Percentiles rank a stretch among this genome's conserved stretches.
Evolutionary conservation across 2,888 invertebrate genomes (phyloP).

Genomic region (Acronicta aceris): DNA sequence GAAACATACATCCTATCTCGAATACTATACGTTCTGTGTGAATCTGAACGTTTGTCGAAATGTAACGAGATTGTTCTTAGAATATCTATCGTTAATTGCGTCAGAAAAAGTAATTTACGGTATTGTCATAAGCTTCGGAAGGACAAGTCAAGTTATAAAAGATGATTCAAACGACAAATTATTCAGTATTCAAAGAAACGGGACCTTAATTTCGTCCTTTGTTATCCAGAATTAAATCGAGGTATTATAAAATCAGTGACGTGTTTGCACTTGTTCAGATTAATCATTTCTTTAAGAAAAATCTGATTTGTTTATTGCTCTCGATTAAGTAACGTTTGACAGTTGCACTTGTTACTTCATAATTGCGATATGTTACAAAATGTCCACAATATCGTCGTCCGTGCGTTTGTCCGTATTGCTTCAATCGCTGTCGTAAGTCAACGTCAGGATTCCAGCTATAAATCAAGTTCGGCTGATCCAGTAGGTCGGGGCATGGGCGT

Average conservation of each 20-base stretch:
- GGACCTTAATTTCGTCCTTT: not conserved
- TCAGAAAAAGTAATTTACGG: not conserved
- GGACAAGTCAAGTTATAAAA: not conserved
- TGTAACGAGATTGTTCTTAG: not conserved
- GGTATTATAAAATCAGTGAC: slow-evolving; percentile 4
- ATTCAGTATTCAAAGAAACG: not conserved
- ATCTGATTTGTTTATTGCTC: slow-evolving; percentile 24
- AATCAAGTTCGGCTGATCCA: slow-evolving; percentile 48
- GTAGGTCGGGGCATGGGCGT: slow-evolving; percentile 20
- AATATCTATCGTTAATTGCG: not conserved
- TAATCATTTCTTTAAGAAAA: slow-evolving; percentile 17
- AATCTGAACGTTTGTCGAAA: not conserved
- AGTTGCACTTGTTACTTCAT: slow-evolving; percentile 43
- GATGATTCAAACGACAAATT: slow-evolving; percentile 3
- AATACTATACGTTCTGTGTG: not conserved
- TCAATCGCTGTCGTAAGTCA: slow-evolving; percentile 51
- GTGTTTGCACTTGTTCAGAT: slow-evolving; percentile 1
- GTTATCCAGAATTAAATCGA: not conserved
- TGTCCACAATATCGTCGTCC: slow-evolving; percentile 16
- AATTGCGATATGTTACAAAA: slow-evolving; percentile 51
- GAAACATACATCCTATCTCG: slow-evolving; percentile 3
- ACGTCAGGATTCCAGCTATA: slow-evolving; percentile 38
- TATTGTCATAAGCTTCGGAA: slow-evolving; percentile 4
- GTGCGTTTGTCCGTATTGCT: slow-evolving; percentile 42
- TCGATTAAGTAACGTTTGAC: slow-evolving; percentile 39